Evolutionary conservation across 2,797 vertebrate genomes (phyloP).

Genomic region (Myotis findleyi): DNA sequence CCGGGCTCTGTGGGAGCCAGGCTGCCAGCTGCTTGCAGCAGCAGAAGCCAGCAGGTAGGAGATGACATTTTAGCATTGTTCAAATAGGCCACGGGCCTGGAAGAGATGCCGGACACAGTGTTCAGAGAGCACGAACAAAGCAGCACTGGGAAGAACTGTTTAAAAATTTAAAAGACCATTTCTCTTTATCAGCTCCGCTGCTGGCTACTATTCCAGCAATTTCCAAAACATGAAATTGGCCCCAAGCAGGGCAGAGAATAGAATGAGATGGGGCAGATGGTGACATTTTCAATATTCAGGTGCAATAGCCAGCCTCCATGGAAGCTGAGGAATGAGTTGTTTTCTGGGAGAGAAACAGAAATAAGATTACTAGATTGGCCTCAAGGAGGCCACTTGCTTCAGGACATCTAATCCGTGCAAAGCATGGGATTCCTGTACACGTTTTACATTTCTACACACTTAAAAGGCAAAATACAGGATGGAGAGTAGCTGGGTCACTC

Average conservation of each 20-base stretch:
- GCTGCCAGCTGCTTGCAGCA: neutral
- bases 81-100: conserved; percentile 39
- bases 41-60: conserved; percentile 52
- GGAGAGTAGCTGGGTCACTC: neutral
- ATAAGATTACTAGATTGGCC: neutral
- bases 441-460: neutral
- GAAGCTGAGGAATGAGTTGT: neutral
- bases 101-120: neutral
- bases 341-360: conserved; percentile 31
- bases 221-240: conserved; percentile 12
- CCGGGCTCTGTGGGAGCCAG: neutral
- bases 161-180: conserved; percentile 65
- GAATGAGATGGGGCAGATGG: neutral
- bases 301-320: neutral
- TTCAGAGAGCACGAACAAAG: conserved; percentile 47
- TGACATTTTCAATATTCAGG: neutral
- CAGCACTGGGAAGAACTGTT: conserved; percentile 7
- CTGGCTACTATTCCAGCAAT: conserved; percentile 12
- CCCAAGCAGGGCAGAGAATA: neutral
- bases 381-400: neutral
- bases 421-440: neutral
- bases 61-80: conserved; percentile 64
- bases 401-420: neutral
- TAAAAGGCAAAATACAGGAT: neutral
- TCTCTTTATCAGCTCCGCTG: conserved; percentile 3